A percentile compares a stretch with the other conserved stretches of the same genome.
Evolutionary conservation across 2,797 vertebrate genomes (phyloP).

Genomic region (Muscicapa striata): DNA sequence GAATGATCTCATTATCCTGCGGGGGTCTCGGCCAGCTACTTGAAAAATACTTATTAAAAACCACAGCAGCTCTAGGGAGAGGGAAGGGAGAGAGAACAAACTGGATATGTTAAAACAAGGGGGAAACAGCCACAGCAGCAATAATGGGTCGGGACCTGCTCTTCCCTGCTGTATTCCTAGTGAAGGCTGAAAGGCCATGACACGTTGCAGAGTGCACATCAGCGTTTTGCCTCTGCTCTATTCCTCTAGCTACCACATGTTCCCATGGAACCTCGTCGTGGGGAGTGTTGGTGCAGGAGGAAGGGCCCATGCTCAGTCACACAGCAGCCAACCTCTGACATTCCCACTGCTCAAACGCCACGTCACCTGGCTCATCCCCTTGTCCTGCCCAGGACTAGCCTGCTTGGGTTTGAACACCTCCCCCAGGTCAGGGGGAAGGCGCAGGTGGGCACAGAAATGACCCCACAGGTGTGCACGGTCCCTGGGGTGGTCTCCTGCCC

Average conservation of each 20-base stretch:
- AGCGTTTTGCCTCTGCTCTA: fast-evolving
- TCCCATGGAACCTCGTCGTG: neutral
- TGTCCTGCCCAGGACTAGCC: neutral
- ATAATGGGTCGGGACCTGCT: neutral
- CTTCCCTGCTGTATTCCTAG: neutral
- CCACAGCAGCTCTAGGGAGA: slow-evolving; percentile 21
- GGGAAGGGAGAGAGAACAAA: neutral
- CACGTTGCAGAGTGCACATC: neutral
- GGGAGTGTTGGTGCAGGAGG: neutral
- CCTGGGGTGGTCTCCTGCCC: neutral
- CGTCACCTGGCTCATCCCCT: too few relatives aligned
- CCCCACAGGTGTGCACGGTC: too few relatives aligned
- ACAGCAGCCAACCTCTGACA: neutral
- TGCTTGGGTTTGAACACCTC: neutral
- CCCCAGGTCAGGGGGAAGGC: neutral
- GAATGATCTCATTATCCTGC: slow-evolving; percentile 46
- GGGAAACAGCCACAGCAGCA: neutral
- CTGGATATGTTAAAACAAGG: neutral
- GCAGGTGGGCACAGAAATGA: fast-evolving
- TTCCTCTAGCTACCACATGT: neutral
- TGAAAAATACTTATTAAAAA: slow-evolving; percentile 59
- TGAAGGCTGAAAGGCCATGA: neutral
- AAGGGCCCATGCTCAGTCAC: neutral
- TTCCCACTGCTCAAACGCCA: fast-evolving
- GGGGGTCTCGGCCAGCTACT: slow-evolving; percentile 31